A percentile compares a stretch with the other conserved stretches of the same genome.
phyloP scores from a whole-genome alignment of 2,888 invertebrate species.

The Aleiodes leptofemur region DNA sequence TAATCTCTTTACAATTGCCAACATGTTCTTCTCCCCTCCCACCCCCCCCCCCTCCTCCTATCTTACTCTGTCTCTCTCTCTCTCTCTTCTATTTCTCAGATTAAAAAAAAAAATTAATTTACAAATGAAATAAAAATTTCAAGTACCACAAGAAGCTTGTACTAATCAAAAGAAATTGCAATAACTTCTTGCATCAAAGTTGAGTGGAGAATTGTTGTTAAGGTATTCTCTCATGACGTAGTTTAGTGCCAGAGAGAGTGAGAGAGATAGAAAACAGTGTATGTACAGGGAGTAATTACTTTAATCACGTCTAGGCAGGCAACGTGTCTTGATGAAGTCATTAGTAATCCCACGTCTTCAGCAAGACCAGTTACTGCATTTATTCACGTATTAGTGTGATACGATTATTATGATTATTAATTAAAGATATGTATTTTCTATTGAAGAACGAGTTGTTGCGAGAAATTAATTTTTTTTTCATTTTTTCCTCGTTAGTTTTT shows the following conservation, averaged over 20 bases:
- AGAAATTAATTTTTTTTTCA: too few species aligned
- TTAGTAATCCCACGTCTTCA: constrained; percentile 55
- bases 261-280: constrained; percentile 6
- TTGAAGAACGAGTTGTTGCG: background rate
- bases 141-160: too few species aligned
- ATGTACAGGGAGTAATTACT: constrained; percentile 59
- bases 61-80: too few species aligned
- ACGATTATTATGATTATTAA: constrained; percentile 33
- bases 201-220: background rate
- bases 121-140: too few species aligned
- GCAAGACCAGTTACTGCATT: constrained; percentile 15
- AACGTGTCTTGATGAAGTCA: constrained; percentile 60
- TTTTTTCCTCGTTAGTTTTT: too few species aligned
- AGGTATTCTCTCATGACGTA: constrained; percentile 19
- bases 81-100: too few species aligned
- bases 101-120: too few species aligned
- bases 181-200: constrained; percentile 23
- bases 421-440: constrained; percentile 11
- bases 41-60: too few species aligned
- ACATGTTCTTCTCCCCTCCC: too few species aligned
- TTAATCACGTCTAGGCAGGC: constrained; percentile 64
- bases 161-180: background rate
- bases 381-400: constrained; percentile 29
- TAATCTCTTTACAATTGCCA: too few species aligned
- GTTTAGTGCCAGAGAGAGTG: background rate